Evolutionary conservation across 2,113 vertebrate species (phyloP).

Genomic region (Ailurus styani): DNA sequence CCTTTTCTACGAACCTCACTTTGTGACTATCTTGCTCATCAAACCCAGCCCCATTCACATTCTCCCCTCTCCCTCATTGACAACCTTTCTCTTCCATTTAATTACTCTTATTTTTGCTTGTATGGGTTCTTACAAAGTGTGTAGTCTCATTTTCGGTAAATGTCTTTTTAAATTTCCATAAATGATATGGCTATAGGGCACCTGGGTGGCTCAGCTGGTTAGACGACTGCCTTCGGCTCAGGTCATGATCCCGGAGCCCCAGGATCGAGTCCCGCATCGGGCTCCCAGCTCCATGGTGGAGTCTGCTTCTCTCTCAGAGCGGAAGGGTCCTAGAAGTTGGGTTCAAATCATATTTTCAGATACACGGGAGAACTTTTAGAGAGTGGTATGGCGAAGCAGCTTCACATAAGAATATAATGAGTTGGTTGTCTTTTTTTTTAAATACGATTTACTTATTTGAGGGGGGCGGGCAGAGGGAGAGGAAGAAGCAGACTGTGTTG

Average conservation of each 20-base stretch:
- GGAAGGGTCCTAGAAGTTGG: neutral
- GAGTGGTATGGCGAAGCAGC: neutral
- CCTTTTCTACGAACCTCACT: neutral
- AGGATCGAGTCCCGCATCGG: too few species aligned
- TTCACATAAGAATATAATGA: slow-evolving; percentile 9
- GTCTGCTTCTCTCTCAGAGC: too few species aligned
- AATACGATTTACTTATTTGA: neutral
- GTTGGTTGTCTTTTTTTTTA: neutral
- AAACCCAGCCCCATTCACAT: neutral
- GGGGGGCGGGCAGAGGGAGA: neutral
- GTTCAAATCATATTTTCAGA: neutral
- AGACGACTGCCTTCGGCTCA: too few species aligned
- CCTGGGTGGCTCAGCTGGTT: too few species aligned
- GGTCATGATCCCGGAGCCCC: too few species aligned
- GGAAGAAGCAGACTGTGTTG: neutral
- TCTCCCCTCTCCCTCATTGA: neutral
- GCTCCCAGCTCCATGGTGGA: too few species aligned
- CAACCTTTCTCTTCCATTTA: neutral
- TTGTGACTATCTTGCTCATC: neutral
- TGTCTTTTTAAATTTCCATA: neutral
- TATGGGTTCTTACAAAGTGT: slow-evolving; percentile 12
- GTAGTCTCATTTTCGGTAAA: neutral
- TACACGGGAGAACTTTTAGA: neutral
- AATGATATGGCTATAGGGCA: too few species aligned
- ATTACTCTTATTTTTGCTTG: slow-evolving; percentile 29